phyloP scores from a whole-genome alignment of 2,113 vertebrate species.

The Naja naja region DNA sequence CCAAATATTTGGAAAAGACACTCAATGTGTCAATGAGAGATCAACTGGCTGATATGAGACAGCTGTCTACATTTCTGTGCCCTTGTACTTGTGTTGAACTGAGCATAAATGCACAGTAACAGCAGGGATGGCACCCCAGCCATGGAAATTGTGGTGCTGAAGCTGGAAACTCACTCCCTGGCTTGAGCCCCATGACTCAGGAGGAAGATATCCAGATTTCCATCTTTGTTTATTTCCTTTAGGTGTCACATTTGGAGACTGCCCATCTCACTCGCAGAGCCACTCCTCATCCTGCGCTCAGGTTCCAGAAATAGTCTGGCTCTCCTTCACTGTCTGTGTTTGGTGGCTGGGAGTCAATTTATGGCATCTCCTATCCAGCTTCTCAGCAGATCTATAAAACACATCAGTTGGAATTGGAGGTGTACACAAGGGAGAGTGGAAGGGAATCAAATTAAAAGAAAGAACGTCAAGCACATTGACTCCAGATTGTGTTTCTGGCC shows the following conservation, averaged over 20 bases:
- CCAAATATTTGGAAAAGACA: not conserved
- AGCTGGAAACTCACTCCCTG: not conserved
- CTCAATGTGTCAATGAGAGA: not conserved
- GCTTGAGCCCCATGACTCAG: not conserved
- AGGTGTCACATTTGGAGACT: not conserved
- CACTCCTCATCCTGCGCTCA: not conserved
- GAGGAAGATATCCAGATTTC: not conserved
- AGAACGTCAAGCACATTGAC: too few relatives aligned
- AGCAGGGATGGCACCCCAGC: not conserved
- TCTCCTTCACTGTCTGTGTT: slow-evolving; percentile 9
- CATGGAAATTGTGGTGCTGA: not conserved
- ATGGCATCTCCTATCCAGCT: slow-evolving; percentile 3
- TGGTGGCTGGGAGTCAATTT: not conserved
- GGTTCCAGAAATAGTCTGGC: not conserved
- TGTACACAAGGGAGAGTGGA: not conserved
- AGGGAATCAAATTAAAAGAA: not conserved
- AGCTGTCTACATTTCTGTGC: not conserved
- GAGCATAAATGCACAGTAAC: not conserved
- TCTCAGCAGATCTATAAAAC: slow-evolving; percentile 34
- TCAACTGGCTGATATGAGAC: not conserved
- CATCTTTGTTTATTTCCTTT: not conserved
- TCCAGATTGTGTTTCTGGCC: not conserved
- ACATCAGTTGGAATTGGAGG: slow-evolving; percentile 3
- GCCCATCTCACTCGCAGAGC: too few relatives aligned
- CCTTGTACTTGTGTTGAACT: not conserved